Conservation (phyloP, 35 echinoderm and acorn worm genomes). For the Eucidaris tribuloides region DNA sequence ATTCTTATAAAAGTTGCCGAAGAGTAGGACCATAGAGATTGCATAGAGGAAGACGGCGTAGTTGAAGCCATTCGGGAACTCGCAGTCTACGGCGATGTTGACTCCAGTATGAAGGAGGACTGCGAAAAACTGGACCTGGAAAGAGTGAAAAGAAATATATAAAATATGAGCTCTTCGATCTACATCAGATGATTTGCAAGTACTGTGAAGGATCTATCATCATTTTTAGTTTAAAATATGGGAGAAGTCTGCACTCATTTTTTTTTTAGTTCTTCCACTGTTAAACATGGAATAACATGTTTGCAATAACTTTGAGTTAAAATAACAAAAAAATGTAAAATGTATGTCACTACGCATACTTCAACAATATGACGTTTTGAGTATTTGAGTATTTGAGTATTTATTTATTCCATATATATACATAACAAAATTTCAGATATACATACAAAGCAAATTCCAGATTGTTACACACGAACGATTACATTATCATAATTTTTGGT, state of each 20-base stretch:
- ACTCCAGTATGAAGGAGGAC: conserved; percentile 73
- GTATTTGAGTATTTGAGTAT: too few relatives aligned
- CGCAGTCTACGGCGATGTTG: conserved; percentile 75
- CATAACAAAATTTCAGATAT: too few relatives aligned
- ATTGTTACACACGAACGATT: too few relatives aligned
- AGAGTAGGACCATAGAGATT: conserved; percentile 68
- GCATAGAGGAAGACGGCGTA: conserved; percentile 80
- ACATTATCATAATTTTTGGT: too few relatives aligned
- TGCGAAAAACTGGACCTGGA: conserved; percentile 86
- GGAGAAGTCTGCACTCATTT: not conserved
- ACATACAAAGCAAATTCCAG: too few relatives aligned
- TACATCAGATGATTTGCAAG: not conserved
- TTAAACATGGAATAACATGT: not conserved
- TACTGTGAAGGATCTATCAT: not conserved
- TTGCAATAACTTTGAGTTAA: not conserved
- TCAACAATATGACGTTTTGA: too few relatives aligned
- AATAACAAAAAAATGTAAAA: not conserved
- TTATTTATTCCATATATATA: too few relatives aligned
- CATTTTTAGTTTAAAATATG: not conserved
- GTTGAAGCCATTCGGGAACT: conserved; percentile 87
- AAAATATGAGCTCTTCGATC: not conserved
- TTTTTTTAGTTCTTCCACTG: not conserved
- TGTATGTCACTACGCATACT: too few relatives aligned
- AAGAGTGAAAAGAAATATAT: conserved; percentile 2
- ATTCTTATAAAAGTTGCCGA: conserved; percentile 76